Conservation (phyloP, 2,888 invertebrate genomes). For the Melikaiella ostensackeni region DNA sequence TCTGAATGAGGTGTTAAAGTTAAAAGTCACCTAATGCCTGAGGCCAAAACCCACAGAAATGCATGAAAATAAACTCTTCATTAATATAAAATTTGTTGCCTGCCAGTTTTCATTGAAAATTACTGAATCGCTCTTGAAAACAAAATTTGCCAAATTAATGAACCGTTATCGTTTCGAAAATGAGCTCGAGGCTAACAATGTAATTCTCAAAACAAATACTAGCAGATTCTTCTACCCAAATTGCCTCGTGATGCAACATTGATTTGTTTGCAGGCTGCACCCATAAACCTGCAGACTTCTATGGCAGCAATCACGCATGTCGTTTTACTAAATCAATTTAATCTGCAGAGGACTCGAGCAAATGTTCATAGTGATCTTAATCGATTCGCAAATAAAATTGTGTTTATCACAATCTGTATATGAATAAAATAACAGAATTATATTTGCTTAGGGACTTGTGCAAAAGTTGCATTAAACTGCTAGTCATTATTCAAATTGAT, state of each 20-base stretch:
- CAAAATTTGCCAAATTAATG: too few relatives aligned
- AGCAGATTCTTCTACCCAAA: background rate
- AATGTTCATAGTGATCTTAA: background rate
- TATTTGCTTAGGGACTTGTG: background rate
- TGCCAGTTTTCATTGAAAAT: too few relatives aligned
- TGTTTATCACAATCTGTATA: background rate
- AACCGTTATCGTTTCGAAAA: background rate
- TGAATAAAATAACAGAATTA: background rate
- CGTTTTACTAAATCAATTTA: conserved; percentile 1
- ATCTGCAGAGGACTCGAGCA: background rate
- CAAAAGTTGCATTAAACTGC: background rate
- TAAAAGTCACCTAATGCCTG: too few relatives aligned
- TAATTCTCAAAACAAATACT: background rate
- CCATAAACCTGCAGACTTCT: background rate
- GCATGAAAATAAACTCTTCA: too few relatives aligned
- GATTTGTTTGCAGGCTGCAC: background rate
- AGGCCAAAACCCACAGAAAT: too few relatives aligned
- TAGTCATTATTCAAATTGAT: background rate
- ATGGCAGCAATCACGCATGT: background rate
- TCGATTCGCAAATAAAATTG: background rate
- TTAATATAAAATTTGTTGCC: too few relatives aligned
- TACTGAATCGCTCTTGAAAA: too few relatives aligned
- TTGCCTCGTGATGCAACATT: background rate
- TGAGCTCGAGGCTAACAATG: background rate
- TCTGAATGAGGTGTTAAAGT: too few relatives aligned